A percentile compares a stretch with the other conserved stretches of the same genome.
phyloP scores from a whole-genome alignment of 92 coral and sea anemone species.

The Epizoanthus fatuus region DNA sequence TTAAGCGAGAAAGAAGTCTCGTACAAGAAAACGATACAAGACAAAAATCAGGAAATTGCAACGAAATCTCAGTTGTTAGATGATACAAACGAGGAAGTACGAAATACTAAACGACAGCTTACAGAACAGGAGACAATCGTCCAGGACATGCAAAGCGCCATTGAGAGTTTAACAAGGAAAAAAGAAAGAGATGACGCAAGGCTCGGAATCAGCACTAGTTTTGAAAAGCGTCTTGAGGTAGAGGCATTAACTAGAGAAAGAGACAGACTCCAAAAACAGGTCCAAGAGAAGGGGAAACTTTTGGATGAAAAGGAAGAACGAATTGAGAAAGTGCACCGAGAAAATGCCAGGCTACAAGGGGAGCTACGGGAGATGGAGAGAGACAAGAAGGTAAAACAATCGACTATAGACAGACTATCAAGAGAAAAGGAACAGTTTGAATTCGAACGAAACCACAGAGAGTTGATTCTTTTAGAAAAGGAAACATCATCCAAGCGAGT shows the following conservation, averaged over 20 bases:
- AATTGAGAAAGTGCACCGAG: constrained; percentile 54
- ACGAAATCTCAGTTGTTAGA: constrained; percentile 58
- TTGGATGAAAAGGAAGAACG: constrained; percentile 70
- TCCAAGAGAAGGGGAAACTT: constrained; percentile 64
- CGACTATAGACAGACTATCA: constrained; percentile 73
- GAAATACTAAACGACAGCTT: constrained; percentile 44
- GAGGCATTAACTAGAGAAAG: constrained; percentile 75
- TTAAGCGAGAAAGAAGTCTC: constrained; percentile 48
- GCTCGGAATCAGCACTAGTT: constrained; percentile 18
- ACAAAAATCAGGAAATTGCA: constrained; percentile 38
- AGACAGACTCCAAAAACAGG: constrained; percentile 65
- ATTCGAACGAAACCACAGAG: constrained; percentile 65
- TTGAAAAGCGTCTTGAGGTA: constrained; percentile 46
- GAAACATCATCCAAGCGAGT: constrained; percentile 60
- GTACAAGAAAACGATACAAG: constrained; percentile 44
- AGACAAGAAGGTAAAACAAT: constrained; percentile 70
- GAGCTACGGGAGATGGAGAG: constrained; percentile 70
- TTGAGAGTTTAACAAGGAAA: constrained; percentile 26
- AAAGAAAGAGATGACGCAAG: constrained; percentile 23
- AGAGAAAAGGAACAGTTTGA: constrained; percentile 81
- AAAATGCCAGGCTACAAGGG: constrained; percentile 64
- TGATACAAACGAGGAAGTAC: constrained; percentile 55
- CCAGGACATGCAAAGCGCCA: constrained; percentile 67
- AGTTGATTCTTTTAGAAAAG: constrained; percentile 66
- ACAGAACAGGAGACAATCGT: constrained; percentile 64